Conservation (phyloP, 2,888 invertebrate genomes). For the Operophtera brumata region DNA sequence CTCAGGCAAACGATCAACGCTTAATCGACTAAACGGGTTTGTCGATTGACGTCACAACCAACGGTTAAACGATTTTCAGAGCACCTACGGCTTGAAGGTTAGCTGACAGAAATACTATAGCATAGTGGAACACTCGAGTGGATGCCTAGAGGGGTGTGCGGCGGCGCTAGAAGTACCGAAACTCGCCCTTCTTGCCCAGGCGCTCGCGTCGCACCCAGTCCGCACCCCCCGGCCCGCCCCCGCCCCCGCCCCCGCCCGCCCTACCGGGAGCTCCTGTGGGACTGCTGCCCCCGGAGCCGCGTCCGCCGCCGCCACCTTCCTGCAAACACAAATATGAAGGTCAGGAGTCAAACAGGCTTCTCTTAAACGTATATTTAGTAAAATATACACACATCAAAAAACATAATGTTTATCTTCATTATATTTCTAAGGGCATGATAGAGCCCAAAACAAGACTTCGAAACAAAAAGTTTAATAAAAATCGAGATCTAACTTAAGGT, state of each 20-base stretch:
- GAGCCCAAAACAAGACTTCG: too few relatives aligned
- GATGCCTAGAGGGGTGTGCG: constrained; percentile 7
- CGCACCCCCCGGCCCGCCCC: constrained; percentile 78
- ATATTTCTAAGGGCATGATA: too few relatives aligned
- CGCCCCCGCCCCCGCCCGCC: constrained; percentile 64
- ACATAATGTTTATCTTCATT: too few relatives aligned
- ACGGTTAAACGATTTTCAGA: too few relatives aligned
- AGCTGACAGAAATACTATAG: background rate
- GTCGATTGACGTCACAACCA: background rate
- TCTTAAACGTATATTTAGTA: too few relatives aligned
- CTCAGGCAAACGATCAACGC: background rate
- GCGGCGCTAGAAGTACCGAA: constrained; percentile 90
- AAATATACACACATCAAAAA: too few relatives aligned
- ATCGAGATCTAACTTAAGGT: too few relatives aligned
- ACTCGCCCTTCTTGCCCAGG: constrained; percentile 96
- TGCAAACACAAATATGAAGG: constrained; percentile 37
- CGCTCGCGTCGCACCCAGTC: constrained; percentile 94
- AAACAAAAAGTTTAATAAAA: too few relatives aligned
- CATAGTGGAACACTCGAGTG: background rate
- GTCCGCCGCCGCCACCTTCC: constrained; percentile 69
- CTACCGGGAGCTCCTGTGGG: constrained; percentile 65
- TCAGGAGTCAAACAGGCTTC: too few relatives aligned
- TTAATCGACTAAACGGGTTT: background rate
- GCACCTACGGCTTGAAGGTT: background rate
- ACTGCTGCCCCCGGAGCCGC: constrained; percentile 64